A percentile compares a stretch with the other conserved stretches of the same genome.
These are phyloP conservation scores for Pipa parva DNA, from an alignment of 2,113 vertebrate genomes.

Conservation along the genomic window DNA sequence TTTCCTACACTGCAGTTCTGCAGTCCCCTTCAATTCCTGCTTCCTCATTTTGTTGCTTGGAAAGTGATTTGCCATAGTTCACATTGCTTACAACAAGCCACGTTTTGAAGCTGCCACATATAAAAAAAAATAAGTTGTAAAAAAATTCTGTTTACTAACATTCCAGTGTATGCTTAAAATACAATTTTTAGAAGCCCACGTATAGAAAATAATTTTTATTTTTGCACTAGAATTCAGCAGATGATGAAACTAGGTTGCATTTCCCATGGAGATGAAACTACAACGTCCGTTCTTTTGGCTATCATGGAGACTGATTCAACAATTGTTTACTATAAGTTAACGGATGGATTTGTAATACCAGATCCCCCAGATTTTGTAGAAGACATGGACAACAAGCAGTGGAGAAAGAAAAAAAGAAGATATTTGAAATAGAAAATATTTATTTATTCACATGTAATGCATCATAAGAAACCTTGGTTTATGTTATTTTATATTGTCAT, in stretches of 20 bases:
- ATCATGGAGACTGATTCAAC: constrained; percentile 89
- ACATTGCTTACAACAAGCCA: too few species aligned
- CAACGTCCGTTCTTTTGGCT: constrained; percentile 63
- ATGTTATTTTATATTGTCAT: too few species aligned
- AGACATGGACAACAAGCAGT: constrained; percentile 49
- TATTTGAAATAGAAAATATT: constrained; percentile 41
- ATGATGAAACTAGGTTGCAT: constrained; percentile 52
- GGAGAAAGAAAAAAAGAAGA: constrained; percentile 55
- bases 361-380: constrained; percentile 70
- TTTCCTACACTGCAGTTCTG: too few species aligned
- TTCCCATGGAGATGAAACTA: background rate
- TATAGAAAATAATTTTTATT: too few species aligned
- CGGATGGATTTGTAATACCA: constrained; percentile 84
- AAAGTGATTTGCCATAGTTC: too few species aligned
- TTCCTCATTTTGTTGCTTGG: too few species aligned
- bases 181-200: too few species aligned
- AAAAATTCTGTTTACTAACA: too few species aligned
- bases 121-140: too few species aligned
- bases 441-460: background rate
- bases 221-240: constrained; percentile 55
- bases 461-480: background rate
- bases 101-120: too few species aligned
- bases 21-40: too few species aligned
- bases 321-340: constrained; percentile 87
- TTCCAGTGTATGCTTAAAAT: too few species aligned